These are phyloP conservation scores for Dermochelys coriacea DNA, from an alignment of 2,797 vertebrate genomes.

Conservation along the genomic window DNA sequence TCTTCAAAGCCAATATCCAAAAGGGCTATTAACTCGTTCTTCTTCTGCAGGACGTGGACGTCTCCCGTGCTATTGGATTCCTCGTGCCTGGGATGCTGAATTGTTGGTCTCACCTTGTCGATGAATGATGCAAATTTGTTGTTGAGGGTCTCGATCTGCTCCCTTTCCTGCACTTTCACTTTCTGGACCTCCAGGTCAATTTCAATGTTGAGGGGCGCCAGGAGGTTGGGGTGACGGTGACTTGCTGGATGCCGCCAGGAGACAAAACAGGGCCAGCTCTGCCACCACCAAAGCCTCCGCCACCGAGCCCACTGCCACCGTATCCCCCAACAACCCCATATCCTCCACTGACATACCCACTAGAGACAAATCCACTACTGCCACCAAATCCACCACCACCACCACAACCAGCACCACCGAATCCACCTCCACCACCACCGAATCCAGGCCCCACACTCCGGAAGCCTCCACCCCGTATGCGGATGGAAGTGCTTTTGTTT, in stretches of 20 bases:
- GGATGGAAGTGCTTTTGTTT: constrained; percentile 39
- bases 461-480: constrained; percentile 12
- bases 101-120: constrained; percentile 81
- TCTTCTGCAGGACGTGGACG: not conserved
- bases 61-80: not conserved
- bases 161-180: constrained; percentile 84
- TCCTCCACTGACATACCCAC: too few relatives aligned
- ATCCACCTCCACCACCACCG: not conserved
- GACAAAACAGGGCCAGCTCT: constrained; percentile 22
- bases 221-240: constrained; percentile 82
- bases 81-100: not conserved
- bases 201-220: constrained; percentile 82
- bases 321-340: not conserved
- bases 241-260: constrained; percentile 57
- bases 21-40: not conserved
- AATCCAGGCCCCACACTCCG: not conserved
- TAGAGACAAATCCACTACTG: not conserved
- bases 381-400: not conserved
- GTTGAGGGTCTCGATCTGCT: constrained; percentile 88
- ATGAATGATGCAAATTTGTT: constrained; percentile 87
- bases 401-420: constrained; percentile 12
- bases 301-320: not conserved
- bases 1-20: not conserved
- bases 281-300: not conserved
- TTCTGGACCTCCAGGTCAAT: constrained; percentile 84